These are phyloP conservation scores for Lepus oiostolus DNA, from an alignment of 2,797 vertebrate species.

Conservation along the genomic window DNA sequence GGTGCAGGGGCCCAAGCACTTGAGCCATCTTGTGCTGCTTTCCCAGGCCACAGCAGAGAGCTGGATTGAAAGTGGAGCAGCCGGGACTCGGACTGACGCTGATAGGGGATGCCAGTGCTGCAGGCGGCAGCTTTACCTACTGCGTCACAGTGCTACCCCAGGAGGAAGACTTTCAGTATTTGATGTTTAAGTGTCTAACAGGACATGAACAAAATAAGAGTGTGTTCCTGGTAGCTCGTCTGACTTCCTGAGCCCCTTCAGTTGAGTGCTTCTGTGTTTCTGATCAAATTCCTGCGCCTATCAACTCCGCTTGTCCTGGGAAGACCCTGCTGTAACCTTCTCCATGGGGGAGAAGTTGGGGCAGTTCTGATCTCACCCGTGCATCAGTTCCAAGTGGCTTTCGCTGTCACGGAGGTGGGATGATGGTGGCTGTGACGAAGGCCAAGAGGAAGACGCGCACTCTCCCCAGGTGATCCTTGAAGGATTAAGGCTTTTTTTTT, in stretches of 20 bases:
- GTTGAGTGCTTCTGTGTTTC: not conserved
- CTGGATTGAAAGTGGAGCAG: no score
- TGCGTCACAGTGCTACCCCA: no score
- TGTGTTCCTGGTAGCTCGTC: not conserved
- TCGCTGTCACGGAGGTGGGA: constrained; percentile 89
- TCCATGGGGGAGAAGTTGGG: not conserved
- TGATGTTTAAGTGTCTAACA: no score
- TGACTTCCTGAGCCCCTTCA: not conserved
- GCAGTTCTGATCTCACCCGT: not conserved
- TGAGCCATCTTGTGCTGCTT: no score
- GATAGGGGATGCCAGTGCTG: no score
- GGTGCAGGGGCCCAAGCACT: no score
- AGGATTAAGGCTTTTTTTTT: constrained; percentile 61
- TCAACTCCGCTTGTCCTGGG: not conserved
- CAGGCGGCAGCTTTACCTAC: no score
- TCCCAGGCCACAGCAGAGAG: no score
- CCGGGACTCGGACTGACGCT: no score
- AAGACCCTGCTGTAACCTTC: not conserved
- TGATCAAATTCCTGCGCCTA: not conserved
- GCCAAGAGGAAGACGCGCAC: constrained; percentile 91
- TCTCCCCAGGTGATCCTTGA: constrained; percentile 90
- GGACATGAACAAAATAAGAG: no score
- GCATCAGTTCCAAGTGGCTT: not conserved
- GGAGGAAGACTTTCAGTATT: no score
- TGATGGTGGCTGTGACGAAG: constrained; percentile 92